phyloP scores from a whole-genome alignment of 2,888 invertebrate species.

The Suillia variegata region DNA sequence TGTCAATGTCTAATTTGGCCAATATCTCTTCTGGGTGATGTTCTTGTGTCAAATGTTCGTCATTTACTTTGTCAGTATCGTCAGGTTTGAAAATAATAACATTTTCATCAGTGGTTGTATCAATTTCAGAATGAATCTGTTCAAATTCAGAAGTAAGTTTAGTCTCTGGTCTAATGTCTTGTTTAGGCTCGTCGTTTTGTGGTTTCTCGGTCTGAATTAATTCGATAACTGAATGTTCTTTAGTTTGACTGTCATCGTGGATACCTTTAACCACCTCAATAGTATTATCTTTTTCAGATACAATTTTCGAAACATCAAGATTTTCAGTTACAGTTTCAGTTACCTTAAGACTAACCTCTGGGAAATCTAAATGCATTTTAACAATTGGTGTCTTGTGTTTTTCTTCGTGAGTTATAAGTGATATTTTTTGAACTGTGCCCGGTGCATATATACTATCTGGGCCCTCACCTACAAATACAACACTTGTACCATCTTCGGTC shows the following conservation, averaged over 20 bases:
- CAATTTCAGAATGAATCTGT: background rate
- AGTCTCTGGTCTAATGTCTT: no score
- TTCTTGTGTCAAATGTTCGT: no score
- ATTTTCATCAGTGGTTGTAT: no score
- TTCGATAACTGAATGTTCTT: background rate
- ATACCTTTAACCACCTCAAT: no score
- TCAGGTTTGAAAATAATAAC: no score
- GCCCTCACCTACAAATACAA: slow-evolving; percentile 53
- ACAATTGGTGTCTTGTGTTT: slow-evolving; percentile 71
- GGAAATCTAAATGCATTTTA: slow-evolving; percentile 68
- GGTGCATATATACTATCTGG: slow-evolving; percentile 48
- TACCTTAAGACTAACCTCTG: slow-evolving; percentile 55
- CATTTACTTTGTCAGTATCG: no score
- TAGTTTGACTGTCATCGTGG: no score
- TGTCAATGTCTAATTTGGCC: no score
- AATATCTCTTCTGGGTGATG: no score
- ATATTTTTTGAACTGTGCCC: slow-evolving; percentile 63
- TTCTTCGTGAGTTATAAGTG: slow-evolving; percentile 76
- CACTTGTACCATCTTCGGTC: slow-evolving; percentile 51
- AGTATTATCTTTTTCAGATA: slow-evolving; percentile 25
- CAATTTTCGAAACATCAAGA: slow-evolving; percentile 36
- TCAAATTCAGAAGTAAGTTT: no score
- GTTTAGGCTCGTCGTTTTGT: no score
- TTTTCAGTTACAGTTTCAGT: slow-evolving; percentile 55
- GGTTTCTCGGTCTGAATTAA: no score